Evolutionary conservation across 2,113 vertebrate genomes (phyloP), one percentile per base, ranked within the genome.

Genomic region (Holacanthus passer): DNA sequence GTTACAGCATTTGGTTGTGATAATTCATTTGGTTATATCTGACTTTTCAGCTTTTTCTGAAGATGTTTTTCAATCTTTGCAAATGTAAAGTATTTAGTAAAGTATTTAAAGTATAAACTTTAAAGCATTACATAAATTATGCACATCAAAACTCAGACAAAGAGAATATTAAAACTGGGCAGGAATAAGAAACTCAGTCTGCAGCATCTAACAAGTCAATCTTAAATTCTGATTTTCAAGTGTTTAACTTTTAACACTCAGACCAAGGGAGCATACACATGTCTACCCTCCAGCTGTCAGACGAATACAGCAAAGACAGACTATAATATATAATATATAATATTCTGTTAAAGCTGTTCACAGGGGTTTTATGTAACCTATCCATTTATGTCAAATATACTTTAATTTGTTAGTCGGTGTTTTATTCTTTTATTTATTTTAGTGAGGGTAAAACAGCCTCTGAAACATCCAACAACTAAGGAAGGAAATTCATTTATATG

Each of bases 161-260:
- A 71, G 35, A 6, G 52, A 76, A 85, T 85, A 58, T 45, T 72
- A 52, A 53, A 81, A 53, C 24, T 60, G 32, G 20, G 48, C 31
- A 69, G 24, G 29, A 65, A 41, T 32, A 35, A 58, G 52, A 19
- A 66, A 43, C 41, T 29, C 9, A 13, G 67, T 55, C 35, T 45
- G 27, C 3, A 45, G 48, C 70, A 11, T 53, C 58, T 22, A 17
- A 77, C n/a, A 31, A 50, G 31, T 58, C 27, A 27, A 67, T 47
- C 55, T 50, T 11, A n/a, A 41, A 62, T 53, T 70, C 43, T 1
- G 3, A 55, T 63, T 27, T 64, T 60, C 9, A 45, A 64, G 3
- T 53, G 47, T 56, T 10, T 8, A n/a, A n/a, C 55, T 53, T 43
- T 60, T n/a, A 29, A 22, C 43, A 41, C 43, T 52, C 0, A 11